Base-by-base conservation (phyloP, 2,888 invertebrate genomes). In the Tridacna crocea region DNA sequence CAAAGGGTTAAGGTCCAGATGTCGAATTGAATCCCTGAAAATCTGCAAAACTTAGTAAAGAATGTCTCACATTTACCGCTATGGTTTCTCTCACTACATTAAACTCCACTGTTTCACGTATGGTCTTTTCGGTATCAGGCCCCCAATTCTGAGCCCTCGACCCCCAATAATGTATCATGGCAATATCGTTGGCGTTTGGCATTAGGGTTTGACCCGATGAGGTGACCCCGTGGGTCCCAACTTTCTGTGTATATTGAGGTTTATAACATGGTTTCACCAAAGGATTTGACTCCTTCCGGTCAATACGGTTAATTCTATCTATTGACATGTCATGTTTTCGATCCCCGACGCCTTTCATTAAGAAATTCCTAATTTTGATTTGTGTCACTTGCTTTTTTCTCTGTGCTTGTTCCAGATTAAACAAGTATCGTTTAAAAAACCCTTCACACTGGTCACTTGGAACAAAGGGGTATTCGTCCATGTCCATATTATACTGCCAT, bases 101-200 rank as follows among this genome's bases (percentile, higher is more conserved):
- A 47, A 76, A 80, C 19, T 65, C 72, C 0, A 63, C 55, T 6
- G 90, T 90, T 24, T 76, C 84, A 19, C 58, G 36, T 13, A 88
- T n/a, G 4, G 77, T 83, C 19, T 86, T 58, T 2, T 74, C 68
- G 1, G 88, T 89, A 74, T 90, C 90, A 3, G 85, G 83, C 26
- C 89, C 90, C 88, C 89, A 90, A 61, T 88, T 70, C 73, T 88
- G 89, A 19, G 77, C 58, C n/a, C 90, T 26, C 12, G 81, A 79
- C 27, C 90, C 90, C 90, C 90, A 90, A 76, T 89, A 90, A 72
- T 90, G 90, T 27, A 89, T 51, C 87, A 89, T 84, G 46, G 73
- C 72, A 15, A 75, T 36, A 0, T 55, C 51, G 3, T 22, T n/a
- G 15, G 82, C 65, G 70, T 72, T 72, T 6, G 61, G 47, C 17